Evolutionary conservation across 2,888 invertebrate species (phyloP).

Genomic region (Andrena trimmerana): DNA sequence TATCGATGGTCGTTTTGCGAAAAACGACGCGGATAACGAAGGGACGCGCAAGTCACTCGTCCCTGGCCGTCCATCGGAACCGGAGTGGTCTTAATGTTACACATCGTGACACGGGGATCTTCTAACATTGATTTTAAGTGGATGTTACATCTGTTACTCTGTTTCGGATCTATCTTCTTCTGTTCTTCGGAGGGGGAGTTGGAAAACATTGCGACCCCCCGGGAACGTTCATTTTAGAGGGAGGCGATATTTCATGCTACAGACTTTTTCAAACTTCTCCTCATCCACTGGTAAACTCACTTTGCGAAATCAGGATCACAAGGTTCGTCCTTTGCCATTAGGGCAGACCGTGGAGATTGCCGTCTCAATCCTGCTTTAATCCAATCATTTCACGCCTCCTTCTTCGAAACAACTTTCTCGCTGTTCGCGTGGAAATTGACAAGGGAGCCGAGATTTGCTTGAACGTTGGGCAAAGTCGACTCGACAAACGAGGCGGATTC

Average conservation of each 20-base stretch:
- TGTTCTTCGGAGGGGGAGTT: background rate
- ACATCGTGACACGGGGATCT: background rate
- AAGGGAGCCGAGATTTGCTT: background rate
- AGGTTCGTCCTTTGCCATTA: constrained; percentile 20
- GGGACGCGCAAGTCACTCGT: background rate
- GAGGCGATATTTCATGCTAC: constrained; percentile 2
- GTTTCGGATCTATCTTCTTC: too few species aligned
- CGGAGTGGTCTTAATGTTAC: constrained; percentile 2
- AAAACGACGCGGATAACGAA: constrained; percentile 33
- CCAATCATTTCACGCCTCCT: constrained; percentile 51
- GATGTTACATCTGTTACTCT: background rate
- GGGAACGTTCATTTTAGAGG: background rate
- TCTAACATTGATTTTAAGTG: background rate
- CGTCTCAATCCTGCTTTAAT: constrained; percentile 37
- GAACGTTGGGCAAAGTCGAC: background rate
- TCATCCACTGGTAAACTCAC: constrained; percentile 22
- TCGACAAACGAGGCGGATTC: background rate
- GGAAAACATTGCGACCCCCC: background rate
- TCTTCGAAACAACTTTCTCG: constrained; percentile 3
- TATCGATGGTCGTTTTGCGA: constrained; percentile 40
- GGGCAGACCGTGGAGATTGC: constrained; percentile 1
- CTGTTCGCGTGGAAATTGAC: constrained; percentile 3
- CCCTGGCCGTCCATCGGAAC: background rate
- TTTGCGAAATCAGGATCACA: constrained; percentile 44
- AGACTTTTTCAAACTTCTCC: constrained; percentile 1